These are phyloP conservation scores for Rhagonycha lutea DNA, from an alignment of 2,888 invertebrate species.

Conservation along the genomic window DNA sequence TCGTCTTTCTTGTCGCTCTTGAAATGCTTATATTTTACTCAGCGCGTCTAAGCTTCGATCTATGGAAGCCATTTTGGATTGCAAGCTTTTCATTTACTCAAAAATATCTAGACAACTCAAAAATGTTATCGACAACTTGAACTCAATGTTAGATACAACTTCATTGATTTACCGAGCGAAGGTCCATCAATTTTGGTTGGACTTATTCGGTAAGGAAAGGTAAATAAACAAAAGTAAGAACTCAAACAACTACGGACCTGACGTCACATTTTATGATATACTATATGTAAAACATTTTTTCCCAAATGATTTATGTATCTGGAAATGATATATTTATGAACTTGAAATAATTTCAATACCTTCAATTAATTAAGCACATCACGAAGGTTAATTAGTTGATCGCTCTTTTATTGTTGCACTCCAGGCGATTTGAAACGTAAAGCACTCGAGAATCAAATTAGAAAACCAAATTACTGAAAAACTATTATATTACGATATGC, in stretches of 20 bases:
- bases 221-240: background rate
- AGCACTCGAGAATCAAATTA: background rate
- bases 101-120: background rate
- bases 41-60: slow-evolving; percentile 32
- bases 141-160: background rate
- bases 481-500: background rate
- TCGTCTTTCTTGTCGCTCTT: slow-evolving; percentile 12
- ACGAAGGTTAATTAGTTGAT: background rate
- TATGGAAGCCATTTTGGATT: slow-evolving; percentile 50
- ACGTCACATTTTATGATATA: background rate
- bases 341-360: background rate
- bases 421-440: background rate
- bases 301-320: too few relatives aligned
- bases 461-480: background rate
- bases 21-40: slow-evolving; percentile 1
- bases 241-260: background rate
- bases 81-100: slow-evolving; percentile 21
- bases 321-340: background rate
- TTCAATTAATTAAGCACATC: background rate
- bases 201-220: background rate
- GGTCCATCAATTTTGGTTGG: background rate
- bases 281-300: background rate
- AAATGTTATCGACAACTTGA: background rate
- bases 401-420: background rate
- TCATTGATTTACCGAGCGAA: background rate